phyloP scores from a whole-genome alignment of 1,140 invertebrate genomes.

The Phthorimaea operculella region DNA sequence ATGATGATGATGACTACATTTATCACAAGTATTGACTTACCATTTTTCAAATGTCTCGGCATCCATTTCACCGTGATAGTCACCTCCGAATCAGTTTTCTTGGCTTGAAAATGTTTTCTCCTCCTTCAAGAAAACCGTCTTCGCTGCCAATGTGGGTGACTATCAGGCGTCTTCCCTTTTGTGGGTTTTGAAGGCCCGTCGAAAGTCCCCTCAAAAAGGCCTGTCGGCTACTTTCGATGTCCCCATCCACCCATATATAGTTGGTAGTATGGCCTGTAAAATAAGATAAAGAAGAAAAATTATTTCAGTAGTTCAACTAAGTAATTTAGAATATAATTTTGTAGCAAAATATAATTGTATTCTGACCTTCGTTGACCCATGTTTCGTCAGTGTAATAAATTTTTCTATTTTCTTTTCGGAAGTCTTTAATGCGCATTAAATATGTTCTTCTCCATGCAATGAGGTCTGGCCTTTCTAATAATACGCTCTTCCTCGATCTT shows the following conservation, averaged over 20 bases:
- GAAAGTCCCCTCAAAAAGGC: not conserved
- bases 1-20: too few species aligned
- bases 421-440: not conserved
- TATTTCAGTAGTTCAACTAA: not conserved
- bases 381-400: constrained; percentile 1
- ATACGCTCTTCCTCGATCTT: not conserved
- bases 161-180: not conserved
- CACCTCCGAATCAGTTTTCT: constrained; percentile 10
- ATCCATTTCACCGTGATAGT: constrained; percentile 22
- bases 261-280: not conserved
- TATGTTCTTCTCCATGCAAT: not conserved
- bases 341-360: not conserved
- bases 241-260: not conserved
- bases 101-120: constrained; percentile 13
- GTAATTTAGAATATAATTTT: not conserved
- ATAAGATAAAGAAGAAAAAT: not conserved
- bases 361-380: not conserved
- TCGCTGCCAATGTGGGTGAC: constrained; percentile 3
- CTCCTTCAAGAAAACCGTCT: constrained; percentile 8
- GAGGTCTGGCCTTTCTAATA: not conserved
- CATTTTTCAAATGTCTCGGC: constrained; percentile 18
- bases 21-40: constrained; percentile 5
- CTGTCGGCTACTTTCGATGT: not conserved
- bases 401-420: not conserved
- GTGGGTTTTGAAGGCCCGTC: not conserved